Conservation (phyloP, 37 sponge, comb jelly and placozoan species). For the Beroe ovata region DNA sequence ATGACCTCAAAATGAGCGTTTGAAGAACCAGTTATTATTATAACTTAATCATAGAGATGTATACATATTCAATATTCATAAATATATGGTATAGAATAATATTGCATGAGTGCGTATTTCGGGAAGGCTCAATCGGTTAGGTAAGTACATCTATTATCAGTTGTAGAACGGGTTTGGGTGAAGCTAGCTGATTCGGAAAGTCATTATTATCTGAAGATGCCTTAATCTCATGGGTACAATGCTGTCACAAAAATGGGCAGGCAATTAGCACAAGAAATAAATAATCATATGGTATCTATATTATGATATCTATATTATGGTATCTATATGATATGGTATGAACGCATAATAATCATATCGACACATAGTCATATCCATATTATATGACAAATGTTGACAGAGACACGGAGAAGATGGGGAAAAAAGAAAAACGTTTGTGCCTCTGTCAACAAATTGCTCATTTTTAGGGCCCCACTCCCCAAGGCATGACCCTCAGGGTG, state of each 20-base stretch:
- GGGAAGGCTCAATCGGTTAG: too few relatives aligned
- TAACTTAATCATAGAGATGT: not conserved
- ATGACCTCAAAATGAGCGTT: not conserved
- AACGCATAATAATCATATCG: not conserved
- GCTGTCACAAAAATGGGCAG: too few relatives aligned
- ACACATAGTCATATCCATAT: not conserved
- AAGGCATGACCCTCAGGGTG: too few relatives aligned
- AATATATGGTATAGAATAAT: too few relatives aligned
- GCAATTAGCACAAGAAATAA: too few relatives aligned
- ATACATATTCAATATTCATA: not conserved
- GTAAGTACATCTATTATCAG: too few relatives aligned
- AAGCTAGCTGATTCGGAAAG: too few relatives aligned
- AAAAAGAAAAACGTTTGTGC: not conserved
- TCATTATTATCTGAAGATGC: too few relatives aligned
- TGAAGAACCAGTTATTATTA: not conserved
- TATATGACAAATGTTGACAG: not conserved
- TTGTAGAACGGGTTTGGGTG: too few relatives aligned
- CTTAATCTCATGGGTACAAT: too few relatives aligned
- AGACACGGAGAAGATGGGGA: not conserved
- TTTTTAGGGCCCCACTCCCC: not conserved
- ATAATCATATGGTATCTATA: too few relatives aligned
- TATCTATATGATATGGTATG: not conserved
- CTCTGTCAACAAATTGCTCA: not conserved
- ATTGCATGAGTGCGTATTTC: too few relatives aligned
- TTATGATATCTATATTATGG: not conserved